Evolutionary conservation across 2,888 invertebrate genomes (phyloP).

Genomic region (Microctonus aethiopoides): DNA sequence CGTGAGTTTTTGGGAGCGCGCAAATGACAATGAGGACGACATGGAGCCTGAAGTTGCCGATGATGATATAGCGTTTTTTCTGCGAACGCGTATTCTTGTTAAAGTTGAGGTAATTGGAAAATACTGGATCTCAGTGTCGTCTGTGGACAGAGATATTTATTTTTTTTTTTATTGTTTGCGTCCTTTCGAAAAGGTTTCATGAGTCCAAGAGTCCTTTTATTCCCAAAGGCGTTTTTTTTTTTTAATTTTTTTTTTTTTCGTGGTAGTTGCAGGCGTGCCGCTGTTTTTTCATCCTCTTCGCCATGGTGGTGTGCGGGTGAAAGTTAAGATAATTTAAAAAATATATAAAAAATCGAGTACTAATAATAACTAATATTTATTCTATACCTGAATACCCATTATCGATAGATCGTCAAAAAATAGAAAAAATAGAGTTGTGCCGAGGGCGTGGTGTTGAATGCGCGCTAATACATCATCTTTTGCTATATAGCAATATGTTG

Average conservation of each 20-base stretch:
- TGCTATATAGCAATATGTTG: constrained; percentile 5
- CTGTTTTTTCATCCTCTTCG: constrained; percentile 45
- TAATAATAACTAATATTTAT: constrained; percentile 21
- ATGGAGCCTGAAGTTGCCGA: constrained; percentile 60
- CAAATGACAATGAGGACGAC: constrained; percentile 68
- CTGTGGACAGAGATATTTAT: constrained; percentile 71
- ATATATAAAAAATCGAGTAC: constrained; percentile 35
- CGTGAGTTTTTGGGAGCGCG: constrained; percentile 72
- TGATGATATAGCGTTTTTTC: constrained; percentile 69
- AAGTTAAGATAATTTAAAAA: constrained; percentile 41
- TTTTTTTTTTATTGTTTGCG: constrained; percentile 35
- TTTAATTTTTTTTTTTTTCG: constrained; percentile 32
- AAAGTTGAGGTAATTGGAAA: constrained; percentile 84
- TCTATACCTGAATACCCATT: constrained; percentile 52
- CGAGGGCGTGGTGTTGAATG: constrained; percentile 30
- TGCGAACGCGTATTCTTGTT: constrained; percentile 83
- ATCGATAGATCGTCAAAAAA: constrained; percentile 55
- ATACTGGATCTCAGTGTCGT: constrained; percentile 83
- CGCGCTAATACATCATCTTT: constrained; percentile 11
- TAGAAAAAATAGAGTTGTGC: constrained; percentile 51
- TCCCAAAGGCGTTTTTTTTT: constrained; percentile 45
- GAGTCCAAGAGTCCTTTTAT: constrained; percentile 47
- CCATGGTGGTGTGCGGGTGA: constrained; percentile 46
- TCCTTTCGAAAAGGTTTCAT: constrained; percentile 16
- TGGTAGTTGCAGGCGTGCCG: constrained; percentile 23